Evolutionary conservation across 92 coral and sea anemone genomes (phyloP).

Genomic region (Parazoanthus darwini): DNA sequence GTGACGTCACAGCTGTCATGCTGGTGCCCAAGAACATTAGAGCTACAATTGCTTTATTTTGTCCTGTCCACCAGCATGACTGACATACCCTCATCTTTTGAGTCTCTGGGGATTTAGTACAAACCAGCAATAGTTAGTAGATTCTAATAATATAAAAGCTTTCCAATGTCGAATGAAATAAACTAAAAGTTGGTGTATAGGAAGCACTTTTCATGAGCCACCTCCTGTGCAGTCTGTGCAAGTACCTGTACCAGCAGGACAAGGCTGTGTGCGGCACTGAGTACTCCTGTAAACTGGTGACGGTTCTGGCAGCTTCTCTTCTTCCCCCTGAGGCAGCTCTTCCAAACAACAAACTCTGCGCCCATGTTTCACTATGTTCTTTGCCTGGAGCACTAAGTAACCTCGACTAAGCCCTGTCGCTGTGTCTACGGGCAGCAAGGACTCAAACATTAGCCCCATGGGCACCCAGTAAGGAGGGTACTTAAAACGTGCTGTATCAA

Average conservation of each 20-base stretch:
- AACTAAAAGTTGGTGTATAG: too few relatives aligned
- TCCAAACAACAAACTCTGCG: constrained; percentile 60
- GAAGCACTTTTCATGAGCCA: not conserved
- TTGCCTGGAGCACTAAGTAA: constrained; percentile 61
- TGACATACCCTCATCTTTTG: too few relatives aligned
- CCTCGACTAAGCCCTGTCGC: constrained; percentile 83
- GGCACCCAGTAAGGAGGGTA: constrained; percentile 97
- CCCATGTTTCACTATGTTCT: constrained; percentile 39
- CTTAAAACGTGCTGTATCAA: constrained; percentile 93
- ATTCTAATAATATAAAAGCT: too few relatives aligned
- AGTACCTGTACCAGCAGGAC: not conserved
- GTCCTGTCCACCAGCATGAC: too few relatives aligned
- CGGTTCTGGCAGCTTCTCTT: constrained; percentile 43
- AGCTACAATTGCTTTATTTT: too few relatives aligned
- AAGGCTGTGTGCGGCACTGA: not conserved
- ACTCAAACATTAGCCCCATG: constrained; percentile 63
- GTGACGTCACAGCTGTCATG: too few relatives aligned
- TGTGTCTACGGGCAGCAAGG: constrained; percentile 76
- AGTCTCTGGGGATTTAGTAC: too few relatives aligned
- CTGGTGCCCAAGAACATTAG: too few relatives aligned
- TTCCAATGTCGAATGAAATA: too few relatives aligned
- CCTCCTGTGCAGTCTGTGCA: not conserved
- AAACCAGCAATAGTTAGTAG: too few relatives aligned
- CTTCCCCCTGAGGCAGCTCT: not conserved
- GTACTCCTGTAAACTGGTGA: constrained; percentile 47